Evolutionary conservation across 2,888 invertebrate genomes (phyloP), one percentile per base, ranked within the genome.

Genomic region (Temnothorax unifasciatus): DNA sequence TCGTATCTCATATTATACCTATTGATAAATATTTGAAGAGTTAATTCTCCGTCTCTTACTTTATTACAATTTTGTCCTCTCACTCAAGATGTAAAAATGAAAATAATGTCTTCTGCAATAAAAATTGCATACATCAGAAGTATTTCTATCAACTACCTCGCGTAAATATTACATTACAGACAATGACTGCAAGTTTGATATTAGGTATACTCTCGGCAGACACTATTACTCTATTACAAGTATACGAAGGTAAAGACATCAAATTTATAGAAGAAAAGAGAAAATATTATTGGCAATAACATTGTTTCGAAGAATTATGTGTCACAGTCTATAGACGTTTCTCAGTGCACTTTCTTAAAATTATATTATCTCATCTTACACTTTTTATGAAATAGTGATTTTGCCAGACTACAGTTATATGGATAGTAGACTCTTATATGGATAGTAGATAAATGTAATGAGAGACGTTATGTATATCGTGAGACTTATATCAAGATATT

Each of bases 261-360:
- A 6, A 34, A 34, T 34, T 4, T 44, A 1, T 1, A 66, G 9
- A 66, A 64, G 5, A 15, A 6, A 9, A 15, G 13, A 59, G n/a
- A 4, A 63, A 75, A 63, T 64, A 15, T 75, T 4, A 15, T 15
- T 15, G 5, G 6, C 3, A 11, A 21, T 15, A 75, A 21, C 34
- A 44, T 9, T 61, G 15, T 44, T 21, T 63, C 21, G 25, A 3
- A 21, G 15, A 44, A 6, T 59, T 29, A 29, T 54, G 9, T 5
- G 13, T 59, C 47, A 21, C 9, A 75, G 15, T 75, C 63, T 75
- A 47, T 38, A 75, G 47, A 75, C 63, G 0, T 15, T 34, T 13
- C 15, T 3, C 29, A 73, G 41, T 73, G 25, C 6, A 34, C 4
- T 1, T 4, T 34, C 8, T 2, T 34, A 3, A 38, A 38, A 21